Base-by-base conservation (phyloP, 2,113 vertebrate species). In the Cygnus buccinator region DNA sequence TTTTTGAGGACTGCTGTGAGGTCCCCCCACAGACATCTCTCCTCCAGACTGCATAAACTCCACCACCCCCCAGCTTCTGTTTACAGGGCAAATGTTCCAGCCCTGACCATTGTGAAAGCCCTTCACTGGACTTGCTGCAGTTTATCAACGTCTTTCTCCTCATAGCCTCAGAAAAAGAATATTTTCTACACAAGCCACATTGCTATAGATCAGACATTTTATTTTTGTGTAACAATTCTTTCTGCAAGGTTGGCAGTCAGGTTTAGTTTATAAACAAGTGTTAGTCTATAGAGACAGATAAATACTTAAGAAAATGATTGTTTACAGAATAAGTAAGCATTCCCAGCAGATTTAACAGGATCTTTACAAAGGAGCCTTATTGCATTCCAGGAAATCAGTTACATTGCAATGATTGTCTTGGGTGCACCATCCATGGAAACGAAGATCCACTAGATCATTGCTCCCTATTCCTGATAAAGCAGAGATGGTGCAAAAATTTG, bases 101-200 rank as follows among this genome's bases (percentile, higher is more conserved):
- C 4, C 13, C 33, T 6, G 43, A 22, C 8, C 2, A 11, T 20
- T 46, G 16, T 37, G 23, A 13, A 5, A 1, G 26, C 8, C 2
- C 11, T 81, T 9, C 19, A 55, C 23, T 5, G 2, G 74, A 29
- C 39, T 61, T 1, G 0, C 9, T 33, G 10, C 4, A 5, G 10
- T 57, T 83, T 59, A 50, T 55, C 15, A 48, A 15, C 12, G 37
- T n/a, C 28, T 59, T 83, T 73, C 31, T 70, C 11, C 48, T 68
- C 8, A 31, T 29, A 13, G 0, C 0, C 11, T 8, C 20, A 48
- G 10, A 10, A 13, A 29, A 70, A 75, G 66, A 67, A 2, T 11
- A 23, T 13, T 57, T 76, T 86, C 50, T 37, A 20, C 10, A 72
- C 11, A 67, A 65, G 26, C 3, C 18, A 52, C 20, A 23, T 46